phyloP scores from a whole-genome alignment of 2,113 vertebrate genomes.

The Chloropsis cyanopogon region DNA sequence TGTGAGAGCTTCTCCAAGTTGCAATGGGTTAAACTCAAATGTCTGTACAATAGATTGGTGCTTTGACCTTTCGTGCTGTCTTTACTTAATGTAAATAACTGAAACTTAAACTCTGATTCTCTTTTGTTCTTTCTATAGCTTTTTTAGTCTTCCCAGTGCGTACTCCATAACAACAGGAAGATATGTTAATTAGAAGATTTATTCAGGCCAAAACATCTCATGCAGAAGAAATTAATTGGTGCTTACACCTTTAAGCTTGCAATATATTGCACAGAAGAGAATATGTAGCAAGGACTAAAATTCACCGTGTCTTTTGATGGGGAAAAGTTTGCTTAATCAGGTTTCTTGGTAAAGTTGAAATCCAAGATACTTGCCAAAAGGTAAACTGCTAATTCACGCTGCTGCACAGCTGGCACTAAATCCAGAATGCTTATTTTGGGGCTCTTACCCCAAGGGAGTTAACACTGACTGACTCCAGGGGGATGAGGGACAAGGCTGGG shows the following conservation, averaged over 20 bases:
- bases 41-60: fast-evolving
- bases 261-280: conserved; percentile 48
- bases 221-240: conserved; percentile 64
- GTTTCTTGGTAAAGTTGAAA: conserved; percentile 21
- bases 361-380: neutral
- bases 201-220: conserved; percentile 62
- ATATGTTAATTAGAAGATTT: conserved; percentile 86
- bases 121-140: conserved; percentile 80
- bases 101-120: conserved; percentile 56
- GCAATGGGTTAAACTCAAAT: neutral
- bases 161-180: conserved; percentile 84
- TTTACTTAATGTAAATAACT: neutral
- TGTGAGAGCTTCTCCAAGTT: neutral
- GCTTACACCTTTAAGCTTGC: conserved; percentile 63
- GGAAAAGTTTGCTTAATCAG: neutral
- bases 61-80: neutral
- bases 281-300: conserved; percentile 43
- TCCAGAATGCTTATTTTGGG: neutral
- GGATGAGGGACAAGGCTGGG: neutral
- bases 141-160: conserved; percentile 85
- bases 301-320: neutral
- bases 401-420: conserved; percentile 42
- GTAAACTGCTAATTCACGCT: conserved; percentile 14
- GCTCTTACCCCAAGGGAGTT: neutral
- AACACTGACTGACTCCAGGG: neutral